Conservation (phyloP, 2,888 invertebrate genomes). For the Tromatobia lineatoria region DNA sequence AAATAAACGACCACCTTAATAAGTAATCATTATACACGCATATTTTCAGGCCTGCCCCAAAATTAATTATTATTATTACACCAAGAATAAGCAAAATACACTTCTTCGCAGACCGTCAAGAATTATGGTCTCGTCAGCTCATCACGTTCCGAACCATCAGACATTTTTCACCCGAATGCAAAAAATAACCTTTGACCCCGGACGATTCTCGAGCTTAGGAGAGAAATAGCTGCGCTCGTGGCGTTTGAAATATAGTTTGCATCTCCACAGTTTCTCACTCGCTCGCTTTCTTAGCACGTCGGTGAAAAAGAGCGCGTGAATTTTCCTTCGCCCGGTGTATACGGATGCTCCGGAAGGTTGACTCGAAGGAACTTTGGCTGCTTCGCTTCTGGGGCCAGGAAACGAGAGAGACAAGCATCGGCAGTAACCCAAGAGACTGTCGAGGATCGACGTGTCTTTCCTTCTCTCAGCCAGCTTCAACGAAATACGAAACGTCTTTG, state of each 20-base stretch:
- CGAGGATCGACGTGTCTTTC: constrained; percentile 63
- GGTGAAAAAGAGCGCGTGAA: constrained; percentile 31
- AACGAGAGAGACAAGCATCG: constrained; percentile 11
- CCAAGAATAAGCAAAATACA: background rate
- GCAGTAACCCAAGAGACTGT: constrained; percentile 52
- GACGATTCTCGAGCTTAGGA: constrained; percentile 5
- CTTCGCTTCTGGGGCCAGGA: constrained; percentile 31
- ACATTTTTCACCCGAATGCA: constrained; percentile 5
- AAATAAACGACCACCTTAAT: no score
- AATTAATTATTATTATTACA: background rate
- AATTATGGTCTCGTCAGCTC: constrained; percentile 22
- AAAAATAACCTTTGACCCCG: constrained; percentile 37
- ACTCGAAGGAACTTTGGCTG: constrained; percentile 64
- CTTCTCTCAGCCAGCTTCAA: constrained; percentile 36
- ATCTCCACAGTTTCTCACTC: constrained; percentile 53
- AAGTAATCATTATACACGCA: no score
- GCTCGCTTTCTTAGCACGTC: background rate
- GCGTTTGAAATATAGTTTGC: constrained; percentile 63
- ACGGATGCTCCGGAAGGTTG: constrained; percentile 59
- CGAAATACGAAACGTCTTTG: constrained; percentile 68
- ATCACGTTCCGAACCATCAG: background rate
- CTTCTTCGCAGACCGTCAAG: background rate
- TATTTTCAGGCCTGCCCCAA: no score
- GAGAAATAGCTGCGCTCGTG: constrained; percentile 24
- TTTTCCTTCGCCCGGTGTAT: constrained; percentile 33